phyloP scores from a whole-genome alignment of 2,888 invertebrate genomes.

The Amphipoea oculea region DNA sequence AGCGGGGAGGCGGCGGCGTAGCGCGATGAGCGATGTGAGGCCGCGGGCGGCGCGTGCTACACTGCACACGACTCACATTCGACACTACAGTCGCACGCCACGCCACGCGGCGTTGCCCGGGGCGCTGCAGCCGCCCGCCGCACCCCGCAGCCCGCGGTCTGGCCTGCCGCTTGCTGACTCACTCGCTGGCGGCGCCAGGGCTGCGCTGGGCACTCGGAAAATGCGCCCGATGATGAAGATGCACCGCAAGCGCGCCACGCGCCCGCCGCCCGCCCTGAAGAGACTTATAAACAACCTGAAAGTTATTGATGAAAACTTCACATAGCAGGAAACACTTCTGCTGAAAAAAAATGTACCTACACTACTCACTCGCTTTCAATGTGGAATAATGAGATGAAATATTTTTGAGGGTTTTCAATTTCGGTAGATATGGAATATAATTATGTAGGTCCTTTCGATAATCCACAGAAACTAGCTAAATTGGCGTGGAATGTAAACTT shows the following conservation, averaged over 20 bases:
- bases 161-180: conserved; percentile 68
- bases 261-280: conserved; percentile 59
- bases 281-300: not conserved
- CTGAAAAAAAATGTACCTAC: not conserved
- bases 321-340: not conserved
- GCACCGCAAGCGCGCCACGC: conserved; percentile 12
- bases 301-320: conserved; percentile 17
- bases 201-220: conserved; percentile 46
- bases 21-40: conserved; percentile 87
- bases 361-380: not conserved
- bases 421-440: not conserved
- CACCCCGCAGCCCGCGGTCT: conserved; percentile 69
- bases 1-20: conserved; percentile 88
- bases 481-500: conserved; percentile 18
- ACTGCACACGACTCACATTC: conserved; percentile 84
- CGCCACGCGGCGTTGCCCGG: conserved; percentile 69
- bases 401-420: conserved; percentile 1
- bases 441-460: not conserved
- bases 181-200: conserved; percentile 63
- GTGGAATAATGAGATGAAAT: not conserved
- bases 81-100: conserved; percentile 66
- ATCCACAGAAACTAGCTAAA: conserved; percentile 13
- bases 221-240: conserved; percentile 57
- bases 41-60: conserved; percentile 89
- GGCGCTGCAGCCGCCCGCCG: conserved; percentile 69